Base-by-base conservation (phyloP, 2,888 invertebrate genomes). In the Scaptomyza polygonia region DNA sequence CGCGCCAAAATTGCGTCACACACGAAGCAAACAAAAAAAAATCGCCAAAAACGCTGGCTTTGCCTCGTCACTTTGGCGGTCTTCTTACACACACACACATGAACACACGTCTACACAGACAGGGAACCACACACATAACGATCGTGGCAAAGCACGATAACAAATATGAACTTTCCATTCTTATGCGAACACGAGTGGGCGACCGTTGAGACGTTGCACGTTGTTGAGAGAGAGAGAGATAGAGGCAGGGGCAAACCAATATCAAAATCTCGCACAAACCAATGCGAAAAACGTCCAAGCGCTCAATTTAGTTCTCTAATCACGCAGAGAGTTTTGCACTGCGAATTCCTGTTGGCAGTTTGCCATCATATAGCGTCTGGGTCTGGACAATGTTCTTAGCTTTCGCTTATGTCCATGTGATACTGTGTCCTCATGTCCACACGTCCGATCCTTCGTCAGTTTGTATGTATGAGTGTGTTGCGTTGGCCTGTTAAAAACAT, bases 1-100 rank as follows among this genome's bases (percentile, higher is more conserved):
- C 84, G 84, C 84, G 84, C 84, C 84, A 85, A 85, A 85, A 84
- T 76, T 87, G 87, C 85, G 87, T 82, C 82, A 81, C 82, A 78
- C 76, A 67, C 47, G 51, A 65, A 57, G 18, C 44, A 56, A 73
- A 77, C 63, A 39, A n/a, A 34, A 16, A 39, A 16, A 16, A 39
- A 14, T n/a, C 39, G 47, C 61, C 62, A 68, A 40, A 54, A 54
- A 34, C 74, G 56, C 48, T 56, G 69, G 56, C 62, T 58, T 61
- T 57, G 66, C 47, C 67, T 51, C 56, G 45, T 77, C 67, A 64
- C 84, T 77, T 77, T 83, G 81, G 77, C 85, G 85, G 74, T 84
- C 77, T 77, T 55, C 32, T 39, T 30, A 47, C 54, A 57, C 44
- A 53, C 34, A 61, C 34, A 40, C 42, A 61, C 34, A n/a, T n/a